Percentiles rank a stretch among this genome's conserved stretches.
Evolutionary conservation across 1,140 invertebrate genomes (phyloP).

Genomic region (Camponotus vicinus): DNA sequence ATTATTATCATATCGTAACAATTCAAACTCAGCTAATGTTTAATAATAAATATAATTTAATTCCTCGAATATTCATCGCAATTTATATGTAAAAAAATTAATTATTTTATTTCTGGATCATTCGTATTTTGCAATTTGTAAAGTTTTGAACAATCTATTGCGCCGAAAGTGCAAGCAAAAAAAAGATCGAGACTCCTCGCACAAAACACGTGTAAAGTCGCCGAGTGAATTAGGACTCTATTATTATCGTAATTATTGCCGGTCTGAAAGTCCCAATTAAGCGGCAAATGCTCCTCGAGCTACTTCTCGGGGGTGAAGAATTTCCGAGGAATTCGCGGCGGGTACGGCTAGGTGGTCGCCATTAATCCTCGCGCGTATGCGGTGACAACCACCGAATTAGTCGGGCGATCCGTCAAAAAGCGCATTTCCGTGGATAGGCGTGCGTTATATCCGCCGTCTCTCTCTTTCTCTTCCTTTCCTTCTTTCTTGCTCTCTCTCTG

Average conservation of each 20-base stretch:
- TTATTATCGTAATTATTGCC: constrained; percentile 64
- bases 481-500: too few relatives aligned
- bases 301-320: constrained; percentile 47
- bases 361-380: constrained; percentile 68
- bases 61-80: neutral
- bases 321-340: constrained; percentile 68
- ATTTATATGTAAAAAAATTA: neutral
- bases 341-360: constrained; percentile 71
- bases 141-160: neutral
- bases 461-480: too few relatives aligned
- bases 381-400: constrained; percentile 76
- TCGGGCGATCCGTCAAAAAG: constrained; percentile 75
- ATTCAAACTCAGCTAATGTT: neutral
- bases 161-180: neutral
- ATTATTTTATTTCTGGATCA: neutral
- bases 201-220: constrained; percentile 2
- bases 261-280: constrained; percentile 64
- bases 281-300: constrained; percentile 13
- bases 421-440: constrained; percentile 71
- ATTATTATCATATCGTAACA: neutral
- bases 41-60: constrained; percentile 4
- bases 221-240: constrained; percentile 54
- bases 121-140: neutral
- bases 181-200: neutral
- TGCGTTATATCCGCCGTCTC: constrained; percentile 68